A percentile compares a stretch with the other conserved stretches of the same genome.
phyloP scores from a whole-genome alignment of 2,888 invertebrate species.

The Diplazon laetatorius region DNA sequence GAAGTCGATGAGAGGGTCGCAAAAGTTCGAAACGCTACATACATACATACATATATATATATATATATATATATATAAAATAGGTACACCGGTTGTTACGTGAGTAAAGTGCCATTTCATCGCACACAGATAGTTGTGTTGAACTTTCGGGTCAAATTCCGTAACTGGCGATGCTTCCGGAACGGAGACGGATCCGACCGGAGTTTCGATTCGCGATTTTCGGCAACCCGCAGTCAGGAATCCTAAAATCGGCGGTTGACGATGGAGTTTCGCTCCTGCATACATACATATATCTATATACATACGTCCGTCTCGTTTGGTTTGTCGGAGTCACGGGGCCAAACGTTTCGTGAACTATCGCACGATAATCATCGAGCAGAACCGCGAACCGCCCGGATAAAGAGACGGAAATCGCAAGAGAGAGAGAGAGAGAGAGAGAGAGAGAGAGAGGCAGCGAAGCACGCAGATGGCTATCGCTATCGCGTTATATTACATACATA shows the following conservation, averaged over 20 bases:
- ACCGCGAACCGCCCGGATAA: slow-evolving; percentile 7
- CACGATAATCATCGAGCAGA: slow-evolving; percentile 42
- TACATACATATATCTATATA: too few species aligned
- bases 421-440: background rate
- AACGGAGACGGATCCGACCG: too few species aligned
- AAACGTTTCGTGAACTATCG: slow-evolving; percentile 24
- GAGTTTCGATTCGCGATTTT: slow-evolving; percentile 8
- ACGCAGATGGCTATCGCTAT: slow-evolving; percentile 3
- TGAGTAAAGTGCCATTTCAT: slow-evolving; percentile 3
- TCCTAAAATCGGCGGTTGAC: slow-evolving; percentile 27
- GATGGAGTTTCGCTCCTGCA: background rate
- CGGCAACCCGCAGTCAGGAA: slow-evolving; percentile 3
- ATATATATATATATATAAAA: too few species aligned
- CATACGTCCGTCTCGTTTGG: slow-evolving; percentile 2
- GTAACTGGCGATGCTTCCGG: slow-evolving; percentile 9
- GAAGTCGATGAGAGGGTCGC: background rate
- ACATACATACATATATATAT: too few species aligned
- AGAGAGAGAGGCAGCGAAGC: background rate
- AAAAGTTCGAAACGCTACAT: background rate
- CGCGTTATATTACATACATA: too few species aligned
- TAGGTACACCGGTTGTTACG: background rate
- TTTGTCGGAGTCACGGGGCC: background rate
- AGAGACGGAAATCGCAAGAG: background rate
- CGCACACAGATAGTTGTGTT: background rate
- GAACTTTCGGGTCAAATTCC: slow-evolving; percentile 29